Percentiles rank a stretch among this genome's conserved stretches.
Evolutionary conservation across 2,113 vertebrate species (phyloP).

Genomic region (Mungos mungo): DNA sequence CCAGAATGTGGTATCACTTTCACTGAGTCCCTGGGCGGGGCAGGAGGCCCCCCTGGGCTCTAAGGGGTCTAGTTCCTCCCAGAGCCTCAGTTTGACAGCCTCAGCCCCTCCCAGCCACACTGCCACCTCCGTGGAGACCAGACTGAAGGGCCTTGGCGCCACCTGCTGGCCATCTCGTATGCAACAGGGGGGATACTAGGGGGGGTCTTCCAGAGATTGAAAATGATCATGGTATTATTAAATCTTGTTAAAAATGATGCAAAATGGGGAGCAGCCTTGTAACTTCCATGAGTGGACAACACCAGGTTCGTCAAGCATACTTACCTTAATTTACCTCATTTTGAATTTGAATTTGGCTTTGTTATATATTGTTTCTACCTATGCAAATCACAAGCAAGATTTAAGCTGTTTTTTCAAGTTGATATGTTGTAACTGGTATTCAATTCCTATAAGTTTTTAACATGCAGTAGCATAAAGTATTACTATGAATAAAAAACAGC

Average conservation of each 20-base stretch:
- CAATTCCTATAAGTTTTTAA: background rate
- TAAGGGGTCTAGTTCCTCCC: background rate
- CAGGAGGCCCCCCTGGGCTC: background rate
- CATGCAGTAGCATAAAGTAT: background rate
- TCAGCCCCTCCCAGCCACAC: background rate
- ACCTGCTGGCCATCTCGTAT: background rate
- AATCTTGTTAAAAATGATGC: background rate
- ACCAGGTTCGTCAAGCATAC: background rate
- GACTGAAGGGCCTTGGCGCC: background rate
- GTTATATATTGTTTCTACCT: background rate
- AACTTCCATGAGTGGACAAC: background rate
- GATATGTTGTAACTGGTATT: background rate
- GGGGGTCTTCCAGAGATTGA: background rate
- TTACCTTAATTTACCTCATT: background rate
- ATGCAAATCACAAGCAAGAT: background rate
- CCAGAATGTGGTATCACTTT: background rate
- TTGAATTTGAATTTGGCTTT: background rate
- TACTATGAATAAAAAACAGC: background rate
- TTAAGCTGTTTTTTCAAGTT: background rate
- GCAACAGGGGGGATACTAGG: background rate
- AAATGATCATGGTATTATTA: background rate
- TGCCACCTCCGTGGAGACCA: fast-evolving
- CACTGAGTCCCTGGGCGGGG: background rate
- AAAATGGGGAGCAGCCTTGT: background rate
- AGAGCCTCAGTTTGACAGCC: background rate